These are phyloP conservation scores for Lapara coniferarum DNA, from an alignment of 2,888 invertebrate genomes.

Conservation along the genomic window DNA sequence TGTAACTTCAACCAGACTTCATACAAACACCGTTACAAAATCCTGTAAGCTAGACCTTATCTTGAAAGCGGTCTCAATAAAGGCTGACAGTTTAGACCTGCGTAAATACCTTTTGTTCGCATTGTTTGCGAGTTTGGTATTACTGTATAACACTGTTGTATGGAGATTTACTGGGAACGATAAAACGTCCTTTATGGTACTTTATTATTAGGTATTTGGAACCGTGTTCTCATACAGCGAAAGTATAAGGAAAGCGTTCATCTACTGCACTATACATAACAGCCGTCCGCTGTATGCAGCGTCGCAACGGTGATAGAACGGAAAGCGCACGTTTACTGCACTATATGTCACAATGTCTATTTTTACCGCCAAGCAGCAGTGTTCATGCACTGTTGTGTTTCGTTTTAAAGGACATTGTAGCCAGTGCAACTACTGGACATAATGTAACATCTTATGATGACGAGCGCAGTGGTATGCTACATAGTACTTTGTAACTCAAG, in stretches of 20 bases:
- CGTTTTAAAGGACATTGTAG: no score
- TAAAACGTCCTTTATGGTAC: background rate
- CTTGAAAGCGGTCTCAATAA: conserved; percentile 40
- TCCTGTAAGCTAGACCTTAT: conserved; percentile 33
- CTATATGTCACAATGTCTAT: background rate
- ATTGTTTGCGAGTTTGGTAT: conserved; percentile 34
- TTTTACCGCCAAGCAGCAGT: no score
- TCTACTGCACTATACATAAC: background rate
- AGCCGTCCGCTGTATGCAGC: background rate
- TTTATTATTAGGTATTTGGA: background rate
- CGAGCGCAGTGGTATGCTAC: no score
- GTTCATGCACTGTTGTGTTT: no score
- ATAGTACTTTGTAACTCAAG: no score
- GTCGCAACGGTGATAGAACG: background rate
- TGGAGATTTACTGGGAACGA: conserved; percentile 26
- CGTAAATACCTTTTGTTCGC: conserved; percentile 39
- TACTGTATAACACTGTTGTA: conserved; percentile 34
- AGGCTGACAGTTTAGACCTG: conserved; percentile 40
- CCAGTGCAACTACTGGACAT: no score
- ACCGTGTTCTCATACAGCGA: background rate
- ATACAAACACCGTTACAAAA: conserved; percentile 17
- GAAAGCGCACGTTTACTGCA: background rate
- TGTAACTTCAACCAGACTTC: conserved; percentile 6
- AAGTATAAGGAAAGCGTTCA: background rate
- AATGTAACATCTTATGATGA: no score